Conservation (phyloP, 2,888 invertebrate species). For the Lasioglossum malachurum region DNA sequence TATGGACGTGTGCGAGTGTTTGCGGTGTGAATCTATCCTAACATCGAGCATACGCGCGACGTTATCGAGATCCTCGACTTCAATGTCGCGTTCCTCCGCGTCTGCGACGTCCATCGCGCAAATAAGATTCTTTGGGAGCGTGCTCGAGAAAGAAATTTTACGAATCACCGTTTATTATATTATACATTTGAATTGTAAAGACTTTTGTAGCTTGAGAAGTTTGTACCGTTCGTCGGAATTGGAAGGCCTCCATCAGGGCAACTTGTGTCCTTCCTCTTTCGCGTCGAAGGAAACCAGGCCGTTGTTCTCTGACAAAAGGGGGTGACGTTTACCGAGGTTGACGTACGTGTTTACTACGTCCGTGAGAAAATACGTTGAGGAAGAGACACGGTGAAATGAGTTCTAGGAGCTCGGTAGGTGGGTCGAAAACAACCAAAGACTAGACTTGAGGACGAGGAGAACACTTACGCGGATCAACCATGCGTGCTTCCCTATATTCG, state of each 20-base stretch:
- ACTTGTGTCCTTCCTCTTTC: constrained; percentile 6
- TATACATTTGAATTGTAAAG: too few species aligned
- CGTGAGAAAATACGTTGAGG: constrained; percentile 74
- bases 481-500: constrained; percentile 80
- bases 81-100: constrained; percentile 57
- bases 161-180: background rate
- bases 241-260: background rate
- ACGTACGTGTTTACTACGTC: constrained; percentile 42
- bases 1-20: background rate
- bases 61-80: constrained; percentile 59
- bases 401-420: constrained; percentile 56
- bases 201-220: too few species aligned
- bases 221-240: background rate
- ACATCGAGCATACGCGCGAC: constrained; percentile 32
- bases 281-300: constrained; percentile 28
- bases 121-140: constrained; percentile 44
- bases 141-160: constrained; percentile 33
- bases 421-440: constrained; percentile 64
- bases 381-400: constrained; percentile 30
- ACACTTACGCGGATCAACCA: constrained; percentile 79
- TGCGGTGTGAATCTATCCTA: constrained; percentile 39
- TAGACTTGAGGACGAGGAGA: constrained; percentile 70
- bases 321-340: constrained; percentile 57
- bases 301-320: constrained; percentile 13
- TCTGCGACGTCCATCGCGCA: constrained; percentile 43